Percentiles rank a stretch among this genome's conserved stretches.
Conservation (phyloP, 37 sponge, comb jelly and placozoan species). For the Aplysina aerophoba region DNA sequence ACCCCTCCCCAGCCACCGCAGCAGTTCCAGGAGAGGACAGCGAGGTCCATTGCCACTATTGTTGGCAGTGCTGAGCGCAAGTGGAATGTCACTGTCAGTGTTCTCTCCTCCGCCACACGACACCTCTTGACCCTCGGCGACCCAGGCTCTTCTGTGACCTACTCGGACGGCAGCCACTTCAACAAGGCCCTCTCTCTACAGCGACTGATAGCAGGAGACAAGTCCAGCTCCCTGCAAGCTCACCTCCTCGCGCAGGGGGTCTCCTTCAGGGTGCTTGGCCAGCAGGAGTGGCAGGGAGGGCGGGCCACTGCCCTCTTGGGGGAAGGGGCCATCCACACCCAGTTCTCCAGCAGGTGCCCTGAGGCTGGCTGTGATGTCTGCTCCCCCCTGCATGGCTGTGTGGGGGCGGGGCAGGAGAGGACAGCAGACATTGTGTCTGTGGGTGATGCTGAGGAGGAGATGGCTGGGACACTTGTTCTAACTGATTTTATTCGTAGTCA, state of each 20-base stretch:
- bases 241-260: constrained; percentile 71
- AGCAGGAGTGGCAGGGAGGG: background rate
- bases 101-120: too few species aligned
- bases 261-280: constrained; percentile 33
- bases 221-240: constrained; percentile 64
- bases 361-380: constrained; percentile 37
- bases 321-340: background rate
- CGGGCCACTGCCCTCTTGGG: background rate
- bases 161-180: constrained; percentile 81
- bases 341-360: background rate
- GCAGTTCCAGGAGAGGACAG: too few species aligned
- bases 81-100: too few species aligned
- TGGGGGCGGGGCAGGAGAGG: constrained; percentile 1
- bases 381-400: constrained; percentile 79
- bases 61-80: background rate
- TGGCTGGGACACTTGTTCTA: constrained; percentile 24
- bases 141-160: constrained; percentile 41
- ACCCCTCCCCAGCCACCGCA: background rate
- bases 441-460: background rate
- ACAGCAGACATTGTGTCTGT: background rate
- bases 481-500: constrained; percentile 51
- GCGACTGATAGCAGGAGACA: constrained; percentile 47
- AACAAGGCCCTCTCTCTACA: constrained; percentile 76
- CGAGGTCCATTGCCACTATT: too few species aligned
- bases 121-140: constrained; percentile 28